Conservation (phyloP, 1,140 invertebrate genomes). For the Anadara kagoshimensis region DNA sequence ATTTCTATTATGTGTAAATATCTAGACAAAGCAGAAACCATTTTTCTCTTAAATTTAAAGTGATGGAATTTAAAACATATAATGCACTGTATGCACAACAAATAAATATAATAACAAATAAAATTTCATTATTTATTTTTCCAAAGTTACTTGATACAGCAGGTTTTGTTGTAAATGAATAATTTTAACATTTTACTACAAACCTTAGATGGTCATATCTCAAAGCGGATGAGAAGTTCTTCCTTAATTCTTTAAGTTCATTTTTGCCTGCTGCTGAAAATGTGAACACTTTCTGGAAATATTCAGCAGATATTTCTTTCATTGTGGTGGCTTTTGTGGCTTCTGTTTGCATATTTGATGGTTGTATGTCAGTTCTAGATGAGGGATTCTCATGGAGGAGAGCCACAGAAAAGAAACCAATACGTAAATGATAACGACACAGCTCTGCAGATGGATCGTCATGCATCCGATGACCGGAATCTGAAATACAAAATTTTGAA, state of each 20-base stretch:
- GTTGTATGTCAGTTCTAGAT: conserved; percentile 60
- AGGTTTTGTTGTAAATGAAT: not conserved
- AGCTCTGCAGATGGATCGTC: conserved; percentile 70
- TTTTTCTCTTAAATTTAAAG: too few species aligned
- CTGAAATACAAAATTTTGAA: conserved; percentile 37
- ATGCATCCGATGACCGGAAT: conserved; percentile 54
- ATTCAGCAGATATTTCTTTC: conserved; percentile 76
- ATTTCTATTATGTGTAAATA: too few species aligned
- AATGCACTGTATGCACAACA: too few species aligned
- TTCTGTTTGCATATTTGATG: conserved; percentile 4
- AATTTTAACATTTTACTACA: conserved; percentile 4
- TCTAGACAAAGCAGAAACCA: too few species aligned
- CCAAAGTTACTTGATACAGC: not conserved
- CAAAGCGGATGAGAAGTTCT: conserved; percentile 81
- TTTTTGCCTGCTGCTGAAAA: conserved; percentile 76
- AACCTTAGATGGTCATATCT: conserved; percentile 86
- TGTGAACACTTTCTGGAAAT: conserved; percentile 80
- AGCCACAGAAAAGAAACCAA: conserved; percentile 83
- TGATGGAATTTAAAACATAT: too few species aligned
- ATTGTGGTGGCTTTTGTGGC: conserved; percentile 40
- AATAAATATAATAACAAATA: too few species aligned
- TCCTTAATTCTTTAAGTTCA: conserved; percentile 79
- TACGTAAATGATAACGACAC: conserved; percentile 84
- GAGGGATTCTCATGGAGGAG: conserved; percentile 88
- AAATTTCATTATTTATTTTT: too few species aligned